Base-by-base conservation (phyloP, 1,140 invertebrate genomes). In the Zaprionus capensis region DNA sequence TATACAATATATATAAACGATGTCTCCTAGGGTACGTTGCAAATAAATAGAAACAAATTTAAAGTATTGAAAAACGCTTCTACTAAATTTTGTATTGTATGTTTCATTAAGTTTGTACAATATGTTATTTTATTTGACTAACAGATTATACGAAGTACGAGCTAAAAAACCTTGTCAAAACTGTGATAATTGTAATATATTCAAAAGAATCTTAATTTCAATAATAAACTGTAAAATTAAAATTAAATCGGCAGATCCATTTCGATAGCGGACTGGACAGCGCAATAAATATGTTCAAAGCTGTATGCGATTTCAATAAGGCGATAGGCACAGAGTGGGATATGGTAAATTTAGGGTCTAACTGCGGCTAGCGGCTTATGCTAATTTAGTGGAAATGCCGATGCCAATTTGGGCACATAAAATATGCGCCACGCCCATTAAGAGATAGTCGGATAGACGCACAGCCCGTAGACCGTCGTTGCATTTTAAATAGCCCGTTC, bases 401-500 rank as follows among this genome's bases (percentile, higher is more conserved):
- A 34, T 38, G 55, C 62, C 36, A 66, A 66, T 74, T 68, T 49
- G 26, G 63, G 66, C 71, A 55, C 34, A 78, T 69, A 74, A 78
- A 78, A 70, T 75, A 69, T 75, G 71, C 72, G 72, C 24, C 14
- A 46, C 24, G 55, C 28, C 61, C 49, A 74, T 59, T 59, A 64
- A 59, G 66, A 76, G 80, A 87, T 76, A 63, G 71, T 53, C 22
- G 5, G 3, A 44, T 5, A n/a, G n/a, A 46, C n/a, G n/a, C 41
- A 22, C 36, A 59, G 31, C 31, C 31, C 31, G 31, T 34, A 7
- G 31, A 9, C 31, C 9, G 34, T 51, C 11, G 46, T 22, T 65
- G 81, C 63, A 83, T 71, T 62, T 76, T 26, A 80, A 83, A 80
- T 68, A 36, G 58, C 17, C 41, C 46, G 46, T 24, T 51, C 46